Conservation (phyloP, 2,113 vertebrate genomes). For the Sturnus vulgaris region DNA sequence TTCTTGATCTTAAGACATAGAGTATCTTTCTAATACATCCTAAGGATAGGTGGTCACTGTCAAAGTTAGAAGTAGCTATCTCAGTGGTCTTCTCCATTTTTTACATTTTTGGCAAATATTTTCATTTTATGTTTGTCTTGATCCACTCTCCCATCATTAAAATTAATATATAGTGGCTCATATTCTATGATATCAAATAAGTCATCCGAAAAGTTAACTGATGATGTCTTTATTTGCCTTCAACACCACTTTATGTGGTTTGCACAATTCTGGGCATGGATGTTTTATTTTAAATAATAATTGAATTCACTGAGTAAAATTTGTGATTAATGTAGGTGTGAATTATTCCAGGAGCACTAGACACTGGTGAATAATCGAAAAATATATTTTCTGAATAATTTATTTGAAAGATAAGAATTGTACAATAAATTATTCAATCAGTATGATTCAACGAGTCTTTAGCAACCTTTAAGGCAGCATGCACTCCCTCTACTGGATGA, state of each 20-base stretch:
- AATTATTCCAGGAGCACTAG: slow-evolving; percentile 39
- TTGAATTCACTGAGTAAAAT: slow-evolving; percentile 22
- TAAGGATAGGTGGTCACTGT: not conserved
- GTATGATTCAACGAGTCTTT: not conserved
- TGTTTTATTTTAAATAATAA: slow-evolving; percentile 27
- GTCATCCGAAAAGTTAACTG: not conserved
- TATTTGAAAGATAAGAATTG: slow-evolving; percentile 49
- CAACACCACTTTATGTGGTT: not conserved
- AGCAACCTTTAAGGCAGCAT: slow-evolving; percentile 13
- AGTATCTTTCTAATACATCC: not conserved
- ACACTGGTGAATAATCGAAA: slow-evolving; percentile 45
- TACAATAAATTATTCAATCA: slow-evolving; percentile 51
- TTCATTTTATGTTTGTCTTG: not conserved
- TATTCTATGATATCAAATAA: not conserved
- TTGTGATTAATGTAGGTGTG: slow-evolving; percentile 43
- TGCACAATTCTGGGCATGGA: not conserved
- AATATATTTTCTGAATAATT: slow-evolving; percentile 65
- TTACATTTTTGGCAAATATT: not conserved
- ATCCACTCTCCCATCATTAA: not conserved
- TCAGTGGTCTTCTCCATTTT: not conserved
- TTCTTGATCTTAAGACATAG: not conserved
- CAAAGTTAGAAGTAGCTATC: not conserved
- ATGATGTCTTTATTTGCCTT: not conserved
- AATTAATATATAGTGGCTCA: not conserved
- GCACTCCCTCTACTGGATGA: slow-evolving; percentile 57